Percentiles rank a stretch among this genome's conserved stretches.
Evolutionary conservation across 2,888 invertebrate genomes (phyloP).

Genomic region (Agriotes lineatus): DNA sequence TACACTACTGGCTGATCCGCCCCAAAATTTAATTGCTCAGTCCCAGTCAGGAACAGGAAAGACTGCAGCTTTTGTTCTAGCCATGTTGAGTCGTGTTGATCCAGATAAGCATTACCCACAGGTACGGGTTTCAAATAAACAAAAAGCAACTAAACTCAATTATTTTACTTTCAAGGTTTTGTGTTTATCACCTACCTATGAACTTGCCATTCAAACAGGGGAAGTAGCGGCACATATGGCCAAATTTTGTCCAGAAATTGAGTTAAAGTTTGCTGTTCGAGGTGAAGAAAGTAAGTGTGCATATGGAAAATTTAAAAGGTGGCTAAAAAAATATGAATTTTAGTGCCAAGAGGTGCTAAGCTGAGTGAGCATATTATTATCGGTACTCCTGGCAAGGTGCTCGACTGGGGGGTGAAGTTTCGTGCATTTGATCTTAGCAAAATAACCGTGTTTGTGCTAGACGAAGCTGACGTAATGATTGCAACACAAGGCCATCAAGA

Average conservation of each 20-base stretch:
- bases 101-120: conserved; percentile 84
- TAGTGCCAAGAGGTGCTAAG: conserved; percentile 78
- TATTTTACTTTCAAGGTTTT: conserved; percentile 71
- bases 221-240: too few species aligned
- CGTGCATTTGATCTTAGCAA: conserved; percentile 87
- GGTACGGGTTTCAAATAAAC: conserved; percentile 68
- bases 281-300: conserved; percentile 94
- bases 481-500: conserved; percentile 98
- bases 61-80: too few species aligned
- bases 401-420: too few species aligned
- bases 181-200: conserved; percentile 97
- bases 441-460: conserved; percentile 94
- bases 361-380: conserved; percentile 93
- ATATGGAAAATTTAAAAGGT: conserved; percentile 85
- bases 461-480: conserved; percentile 99
- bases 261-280: too few species aligned
- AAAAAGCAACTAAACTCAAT: too few species aligned
- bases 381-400: too few species aligned
- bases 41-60: too few species aligned
- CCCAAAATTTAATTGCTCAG: conserved; percentile 98
- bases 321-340: conserved; percentile 23
- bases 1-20: conserved; percentile 92
- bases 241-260: too few species aligned
- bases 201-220: too few species aligned
- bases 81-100: too few species aligned